These are phyloP conservation scores for Yponomeuta malinellus DNA, from an alignment of 2,888 invertebrate species.

Conservation along the genomic window DNA sequence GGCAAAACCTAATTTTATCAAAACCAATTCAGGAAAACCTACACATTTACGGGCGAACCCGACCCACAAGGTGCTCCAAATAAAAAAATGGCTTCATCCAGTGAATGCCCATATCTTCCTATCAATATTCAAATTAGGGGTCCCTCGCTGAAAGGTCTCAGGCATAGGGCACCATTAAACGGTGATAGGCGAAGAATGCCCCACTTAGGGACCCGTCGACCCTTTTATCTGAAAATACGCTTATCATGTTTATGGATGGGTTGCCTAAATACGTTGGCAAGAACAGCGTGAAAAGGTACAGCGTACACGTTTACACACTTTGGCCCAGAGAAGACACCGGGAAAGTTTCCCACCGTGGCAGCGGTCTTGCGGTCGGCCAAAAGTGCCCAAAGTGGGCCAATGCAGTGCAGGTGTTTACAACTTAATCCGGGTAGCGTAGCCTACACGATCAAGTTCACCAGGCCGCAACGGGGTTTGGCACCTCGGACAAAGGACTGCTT, in stretches of 20 bases:
- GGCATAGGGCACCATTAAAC: slow-evolving; percentile 62
- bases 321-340: slow-evolving; percentile 5
- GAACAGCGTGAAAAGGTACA: slow-evolving; percentile 50
- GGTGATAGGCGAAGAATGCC: slow-evolving; percentile 66
- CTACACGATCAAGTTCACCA: background rate
- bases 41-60: background rate
- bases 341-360: background rate
- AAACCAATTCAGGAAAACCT: background rate
- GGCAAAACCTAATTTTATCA: background rate
- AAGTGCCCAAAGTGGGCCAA: background rate
- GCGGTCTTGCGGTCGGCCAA: background rate
- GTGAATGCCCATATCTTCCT: slow-evolving; percentile 25
- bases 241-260: slow-evolving; percentile 66
- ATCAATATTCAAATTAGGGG: slow-evolving; percentile 70
- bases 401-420: background rate
- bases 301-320: slow-evolving; percentile 50
- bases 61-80: background rate
- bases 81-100: slow-evolving; percentile 15
- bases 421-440: background rate
- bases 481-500: too few relatives aligned
- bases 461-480: too few relatives aligned
- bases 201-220: slow-evolving; percentile 62
- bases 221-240: slow-evolving; percentile 71
- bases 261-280: slow-evolving; percentile 53
- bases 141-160: slow-evolving; percentile 55